Evolutionary conservation across 2,797 vertebrate genomes (phyloP).

Genomic region (Enteromius unitaeniatus): DNA sequence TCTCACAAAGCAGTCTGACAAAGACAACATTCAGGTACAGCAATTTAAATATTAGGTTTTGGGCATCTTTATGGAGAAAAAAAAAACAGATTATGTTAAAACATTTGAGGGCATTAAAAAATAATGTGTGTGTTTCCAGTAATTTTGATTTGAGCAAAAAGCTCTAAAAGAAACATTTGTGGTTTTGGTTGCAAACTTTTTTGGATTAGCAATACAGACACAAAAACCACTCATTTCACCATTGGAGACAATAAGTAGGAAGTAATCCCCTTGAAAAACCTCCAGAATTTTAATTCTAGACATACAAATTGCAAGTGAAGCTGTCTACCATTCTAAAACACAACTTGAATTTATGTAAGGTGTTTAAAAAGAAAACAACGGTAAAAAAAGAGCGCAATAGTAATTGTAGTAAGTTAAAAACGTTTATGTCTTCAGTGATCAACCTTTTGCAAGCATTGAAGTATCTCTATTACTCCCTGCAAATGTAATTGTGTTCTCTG

Average conservation of each 20-base stretch:
- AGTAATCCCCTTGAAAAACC: neutral
- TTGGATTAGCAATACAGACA: neutral
- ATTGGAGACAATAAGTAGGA: neutral
- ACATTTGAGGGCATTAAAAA: neutral
- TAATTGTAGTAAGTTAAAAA: neutral
- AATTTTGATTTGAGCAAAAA: neutral
- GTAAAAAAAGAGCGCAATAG: neutral
- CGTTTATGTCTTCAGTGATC: neutral
- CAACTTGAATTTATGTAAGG: neutral
- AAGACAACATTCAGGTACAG: conserved; percentile 78
- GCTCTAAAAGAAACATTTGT: neutral
- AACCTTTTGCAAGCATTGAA: neutral
- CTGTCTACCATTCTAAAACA: neutral
- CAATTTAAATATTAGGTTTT: neutral
- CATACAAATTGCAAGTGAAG: neutral
- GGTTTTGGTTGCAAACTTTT: too few relatives aligned
- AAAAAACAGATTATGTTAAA: neutral
- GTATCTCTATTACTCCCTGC: neutral
- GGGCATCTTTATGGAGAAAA: neutral
- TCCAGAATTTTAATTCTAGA: neutral
- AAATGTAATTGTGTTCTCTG: conserved; percentile 34
- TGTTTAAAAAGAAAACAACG: conserved; percentile 6
- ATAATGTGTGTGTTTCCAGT: neutral
- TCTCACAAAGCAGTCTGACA: conserved; percentile 60
- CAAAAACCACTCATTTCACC: neutral